phyloP scores from a whole-genome alignment of 2,113 vertebrate species.

The Sturnus vulgaris region DNA sequence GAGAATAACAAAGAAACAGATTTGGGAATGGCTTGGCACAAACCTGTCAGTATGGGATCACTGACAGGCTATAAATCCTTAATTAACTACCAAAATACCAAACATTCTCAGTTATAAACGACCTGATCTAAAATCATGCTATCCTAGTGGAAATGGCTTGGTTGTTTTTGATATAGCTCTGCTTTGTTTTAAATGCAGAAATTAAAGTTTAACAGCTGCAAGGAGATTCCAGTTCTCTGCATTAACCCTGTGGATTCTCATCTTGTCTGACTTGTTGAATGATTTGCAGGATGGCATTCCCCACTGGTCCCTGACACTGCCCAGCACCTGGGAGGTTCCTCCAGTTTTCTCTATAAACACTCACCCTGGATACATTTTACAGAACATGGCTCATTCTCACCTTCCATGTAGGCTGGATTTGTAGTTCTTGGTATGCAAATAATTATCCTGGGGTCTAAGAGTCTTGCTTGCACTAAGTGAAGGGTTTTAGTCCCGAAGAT shows the following conservation, averaged over 20 bases:
- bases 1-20: background rate
- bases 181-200: slow-evolving; percentile 68
- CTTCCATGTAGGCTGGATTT: background rate
- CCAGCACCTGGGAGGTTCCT: background rate
- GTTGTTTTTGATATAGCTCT: slow-evolving; percentile 54
- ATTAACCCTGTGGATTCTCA: background rate
- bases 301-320: background rate
- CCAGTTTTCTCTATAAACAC: background rate
- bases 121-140: slow-evolving; percentile 49
- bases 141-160: slow-evolving; percentile 46
- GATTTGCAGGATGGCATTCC: background rate
- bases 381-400: background rate
- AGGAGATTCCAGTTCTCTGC: background rate
- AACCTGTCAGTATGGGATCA: background rate
- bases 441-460: background rate
- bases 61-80: background rate
- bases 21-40: background rate
- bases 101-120: slow-evolving; percentile 1
- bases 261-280: accelerated
- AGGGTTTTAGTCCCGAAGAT: background rate
- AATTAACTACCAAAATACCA: background rate
- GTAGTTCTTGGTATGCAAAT: background rate
- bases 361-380: background rate
- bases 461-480: background rate
- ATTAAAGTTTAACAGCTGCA: slow-evolving; percentile 52